Conservation (phyloP, 2,113 vertebrate genomes). For the Plestiodon gilberti region DNA sequence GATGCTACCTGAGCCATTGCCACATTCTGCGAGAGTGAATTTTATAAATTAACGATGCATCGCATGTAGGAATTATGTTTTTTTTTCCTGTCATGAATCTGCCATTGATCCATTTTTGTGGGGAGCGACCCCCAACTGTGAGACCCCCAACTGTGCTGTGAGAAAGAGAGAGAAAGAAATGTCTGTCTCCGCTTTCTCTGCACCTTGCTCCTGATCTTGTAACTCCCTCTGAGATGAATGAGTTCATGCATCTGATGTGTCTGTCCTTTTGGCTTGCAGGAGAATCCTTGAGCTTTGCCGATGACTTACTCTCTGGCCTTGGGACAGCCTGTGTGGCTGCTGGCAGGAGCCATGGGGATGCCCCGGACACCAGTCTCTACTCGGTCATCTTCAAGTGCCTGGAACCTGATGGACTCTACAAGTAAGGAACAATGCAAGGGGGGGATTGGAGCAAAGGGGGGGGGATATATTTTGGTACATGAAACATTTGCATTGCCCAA, state of each 20-base stretch:
- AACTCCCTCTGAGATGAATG: not conserved
- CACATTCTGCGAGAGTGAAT: not conserved
- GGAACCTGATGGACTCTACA: conserved; percentile 97
- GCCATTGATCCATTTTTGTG: no score
- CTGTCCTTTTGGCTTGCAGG: conserved; percentile 78
- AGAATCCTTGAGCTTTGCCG: conserved; percentile 94
- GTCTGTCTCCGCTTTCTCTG: no score
- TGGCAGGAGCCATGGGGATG: conserved; percentile 86
- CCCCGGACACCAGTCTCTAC: conserved; percentile 87
- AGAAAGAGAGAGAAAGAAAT: no score
- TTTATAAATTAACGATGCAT: no score
- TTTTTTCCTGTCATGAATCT: not conserved
- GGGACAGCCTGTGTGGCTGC: conserved; percentile 94
- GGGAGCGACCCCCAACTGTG: no score
- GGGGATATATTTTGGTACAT: no score
- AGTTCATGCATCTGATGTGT: not conserved
- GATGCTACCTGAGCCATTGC: not conserved
- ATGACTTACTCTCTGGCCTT: conserved; percentile 94
- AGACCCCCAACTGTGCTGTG: no score
- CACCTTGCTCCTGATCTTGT: not conserved
- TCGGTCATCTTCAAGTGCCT: conserved; percentile 98
- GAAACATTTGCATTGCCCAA: no score
- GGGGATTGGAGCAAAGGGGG: not conserved
- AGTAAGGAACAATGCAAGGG: conserved; percentile 80
- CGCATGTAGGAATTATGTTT: not conserved